Evolutionary conservation across 2,113 vertebrate species (phyloP), one percentile per base, ranked within the genome.

Genomic region (Phyllostomus hastatus): DNA sequence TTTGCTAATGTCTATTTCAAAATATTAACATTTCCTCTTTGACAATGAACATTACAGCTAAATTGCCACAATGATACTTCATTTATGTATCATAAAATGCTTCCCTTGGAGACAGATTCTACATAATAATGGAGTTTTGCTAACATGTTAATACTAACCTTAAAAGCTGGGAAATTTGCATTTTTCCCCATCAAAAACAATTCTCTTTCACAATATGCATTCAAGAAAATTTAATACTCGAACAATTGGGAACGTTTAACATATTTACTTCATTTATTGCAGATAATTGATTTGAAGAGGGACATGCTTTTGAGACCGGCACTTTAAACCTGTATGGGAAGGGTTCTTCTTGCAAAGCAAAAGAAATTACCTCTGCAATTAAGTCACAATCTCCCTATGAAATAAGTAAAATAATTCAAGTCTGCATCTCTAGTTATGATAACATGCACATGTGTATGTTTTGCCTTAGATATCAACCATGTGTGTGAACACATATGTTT

Each of bases 41-140:
- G 59, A 83, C 95, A 92, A 69, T 91, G 12, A 89, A 86, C 67
- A 61, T 43, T 72, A 78, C 46, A 33, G 54, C 75, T 96, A 95
- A 94, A 75, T 54, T 86, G 93, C 89, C 67, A 91, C 43, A 69
- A 52, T 73, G 33, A 76, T 28, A 95, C 48, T 81, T 88, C 19
- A 41, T n/a, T 79, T 73, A 91, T 33, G n/a, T 90, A 94, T 78
- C 89, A 69, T 38, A 57, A 89, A 92, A 81, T 57, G 75, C 61
- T 54, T 87, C 79, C 41, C 16, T 64, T 89, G 57, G 67, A 94
- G 61, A 84, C 17, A 95, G 31, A 94, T 81, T 96, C 70, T 70
- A 31, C 96, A 90, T 57, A 61, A 75, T n/a, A 90, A 94, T 57
- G 19, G 16, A 79, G 24, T 17, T 94, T 73, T 73, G 43, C 14